A percentile compares a stretch with the other conserved stretches of the same genome.
These are phyloP conservation scores for Molossus molossus DNA, from an alignment of 2,797 vertebrate genomes.

Conservation along the genomic window DNA sequence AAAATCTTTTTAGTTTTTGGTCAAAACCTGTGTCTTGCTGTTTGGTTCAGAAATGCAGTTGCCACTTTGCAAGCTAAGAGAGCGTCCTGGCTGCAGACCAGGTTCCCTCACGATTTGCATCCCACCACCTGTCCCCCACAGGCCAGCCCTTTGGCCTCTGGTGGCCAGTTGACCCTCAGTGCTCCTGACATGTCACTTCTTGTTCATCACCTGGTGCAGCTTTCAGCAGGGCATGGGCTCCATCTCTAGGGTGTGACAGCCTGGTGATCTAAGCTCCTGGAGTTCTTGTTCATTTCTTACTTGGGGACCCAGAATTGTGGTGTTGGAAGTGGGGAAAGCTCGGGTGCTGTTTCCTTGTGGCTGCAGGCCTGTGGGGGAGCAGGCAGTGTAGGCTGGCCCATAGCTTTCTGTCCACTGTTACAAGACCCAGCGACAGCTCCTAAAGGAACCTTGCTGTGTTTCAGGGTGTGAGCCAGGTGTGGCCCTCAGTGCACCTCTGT, in stretches of 20 bases:
- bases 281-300: no score
- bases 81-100: not conserved
- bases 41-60: not conserved
- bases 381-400: no score
- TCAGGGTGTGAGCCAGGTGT: no score
- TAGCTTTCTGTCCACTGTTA: no score
- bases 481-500: no score
- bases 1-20: not conserved
- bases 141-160: not conserved
- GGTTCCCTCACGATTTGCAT: accelerated
- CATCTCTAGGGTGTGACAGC: not conserved
- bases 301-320: no score
- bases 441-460: no score
- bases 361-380: no score
- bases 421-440: no score
- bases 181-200: accelerated
- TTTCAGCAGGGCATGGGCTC: not conserved
- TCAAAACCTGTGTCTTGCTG: not conserved
- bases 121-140: accelerated
- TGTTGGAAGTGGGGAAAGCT: no score
- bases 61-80: not conserved
- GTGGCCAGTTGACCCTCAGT: not conserved
- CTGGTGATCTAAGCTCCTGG: no score
- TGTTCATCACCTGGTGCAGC: not conserved
- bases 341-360: no score